phyloP scores from a whole-genome alignment of 2,888 invertebrate species.

The Caenorhabditis macrosperma region DNA sequence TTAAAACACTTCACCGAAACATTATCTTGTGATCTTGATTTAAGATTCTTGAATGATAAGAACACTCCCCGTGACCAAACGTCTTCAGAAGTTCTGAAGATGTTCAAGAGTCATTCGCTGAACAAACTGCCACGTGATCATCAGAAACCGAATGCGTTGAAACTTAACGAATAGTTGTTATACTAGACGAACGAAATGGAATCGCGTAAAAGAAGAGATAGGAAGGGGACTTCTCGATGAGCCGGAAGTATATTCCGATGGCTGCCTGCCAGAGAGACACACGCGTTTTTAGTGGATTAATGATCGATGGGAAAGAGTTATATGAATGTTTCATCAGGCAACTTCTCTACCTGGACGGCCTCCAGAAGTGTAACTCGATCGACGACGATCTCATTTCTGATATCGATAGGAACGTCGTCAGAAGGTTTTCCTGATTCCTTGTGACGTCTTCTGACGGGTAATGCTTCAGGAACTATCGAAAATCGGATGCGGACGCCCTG shows the following conservation, averaged over 20 bases:
- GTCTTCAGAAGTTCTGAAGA: no score
- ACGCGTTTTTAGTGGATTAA: slow-evolving; percentile 10
- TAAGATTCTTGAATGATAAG: no score
- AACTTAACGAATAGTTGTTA: no score
- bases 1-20: no score
- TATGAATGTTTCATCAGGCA: slow-evolving; percentile 37
- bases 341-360: slow-evolving; percentile 58
- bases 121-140: not conserved
- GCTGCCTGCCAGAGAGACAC: not conserved
- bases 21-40: no score
- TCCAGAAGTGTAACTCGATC: slow-evolving; percentile 61
- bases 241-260: slow-evolving; percentile 35
- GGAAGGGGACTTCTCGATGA: slow-evolving; percentile 7
- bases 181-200: no score
- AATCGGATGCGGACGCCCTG: slow-evolving; percentile 54
- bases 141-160: not conserved
- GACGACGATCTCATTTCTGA: slow-evolving; percentile 49
- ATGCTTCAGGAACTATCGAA: slow-evolving; percentile 32
- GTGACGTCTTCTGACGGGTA: not conserved
- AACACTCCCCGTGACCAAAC: no score
- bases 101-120: not conserved
- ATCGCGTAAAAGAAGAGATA: not conserved
- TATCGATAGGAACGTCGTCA: slow-evolving; percentile 32
- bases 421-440: not conserved
- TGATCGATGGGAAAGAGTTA: not conserved